phyloP scores from a whole-genome alignment of 2,113 vertebrate species.

The mouse (Mus musculus) region GRCm39 chr1:79380501-79381000 shows the following conservation, averaged over 20 bases:
- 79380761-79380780: neutral
- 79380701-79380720: too few relatives aligned
- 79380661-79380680: neutral
- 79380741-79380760: neutral
- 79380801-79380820: neutral
- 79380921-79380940: constrained; percentile 34
- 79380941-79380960: neutral
- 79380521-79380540: neutral
- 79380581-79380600: neutral
- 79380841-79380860: neutral
- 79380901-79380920: neutral
- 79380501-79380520: neutral
- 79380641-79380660: neutral
- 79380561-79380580: neutral
- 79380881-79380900: neutral
- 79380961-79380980: neutral
- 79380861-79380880: fast-evolving
- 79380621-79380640: neutral
- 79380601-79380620: neutral
- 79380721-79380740: neutral
- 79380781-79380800: neutral
- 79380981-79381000: neutral
- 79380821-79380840: neutral
- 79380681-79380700: neutral
- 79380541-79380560: neutral